Evolutionary conservation across 2,113 vertebrate species (phyloP).

Genomic region (Mirza zaza): DNA sequence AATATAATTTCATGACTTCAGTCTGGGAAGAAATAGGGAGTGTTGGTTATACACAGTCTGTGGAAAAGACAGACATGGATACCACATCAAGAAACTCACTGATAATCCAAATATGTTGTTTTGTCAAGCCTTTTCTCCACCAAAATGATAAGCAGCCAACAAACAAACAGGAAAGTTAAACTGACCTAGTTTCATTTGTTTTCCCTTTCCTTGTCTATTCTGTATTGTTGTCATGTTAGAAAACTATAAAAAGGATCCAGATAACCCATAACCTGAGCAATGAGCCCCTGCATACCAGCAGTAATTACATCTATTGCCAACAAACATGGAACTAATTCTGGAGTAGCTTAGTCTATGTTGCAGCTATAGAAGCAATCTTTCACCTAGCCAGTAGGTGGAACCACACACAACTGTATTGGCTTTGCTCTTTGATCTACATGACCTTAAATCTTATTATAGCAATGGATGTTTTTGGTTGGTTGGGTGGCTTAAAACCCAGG

Average conservation of each 20-base stretch:
- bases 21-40: neutral
- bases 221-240: constrained; percentile 11
- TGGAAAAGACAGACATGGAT: constrained; percentile 21
- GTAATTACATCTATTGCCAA: constrained; percentile 9
- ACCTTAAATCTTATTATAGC: neutral
- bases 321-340: constrained; percentile 21
- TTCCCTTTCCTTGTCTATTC: constrained; percentile 19
- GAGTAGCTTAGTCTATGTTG: neutral
- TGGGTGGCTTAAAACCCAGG: constrained; percentile 37
- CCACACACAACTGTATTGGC: constrained; percentile 34
- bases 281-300: neutral
- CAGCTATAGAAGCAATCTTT: constrained; percentile 47
- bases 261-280: constrained; percentile 3
- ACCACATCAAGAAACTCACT: constrained; percentile 14
- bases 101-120: constrained; percentile 43
- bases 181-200: constrained; percentile 13
- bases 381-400: constrained; percentile 67
- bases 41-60: constrained; percentile 22
- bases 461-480: neutral
- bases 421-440: constrained; percentile 1
- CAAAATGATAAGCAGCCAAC: neutral
- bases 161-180: constrained; percentile 27
- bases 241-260: constrained; percentile 35
- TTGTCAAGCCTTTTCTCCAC: neutral
- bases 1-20: constrained; percentile 31